A percentile compares a stretch with the other conserved stretches of the same genome.
Evolutionary conservation across 2,888 invertebrate genomes (phyloP).

Genomic region (Cremastinae sp.): DNA sequence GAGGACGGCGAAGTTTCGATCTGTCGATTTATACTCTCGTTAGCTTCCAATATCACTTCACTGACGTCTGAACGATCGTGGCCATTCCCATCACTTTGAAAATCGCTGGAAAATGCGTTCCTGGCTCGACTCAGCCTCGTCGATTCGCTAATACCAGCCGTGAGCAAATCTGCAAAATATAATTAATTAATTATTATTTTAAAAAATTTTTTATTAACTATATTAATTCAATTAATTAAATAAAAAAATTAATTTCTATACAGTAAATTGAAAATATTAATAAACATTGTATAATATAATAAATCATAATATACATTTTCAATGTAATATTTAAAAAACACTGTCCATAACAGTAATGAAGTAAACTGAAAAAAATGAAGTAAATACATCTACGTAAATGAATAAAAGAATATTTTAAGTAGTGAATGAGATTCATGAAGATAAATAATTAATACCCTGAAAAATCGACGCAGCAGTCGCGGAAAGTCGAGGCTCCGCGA

Average conservation of each 20-base stretch:
- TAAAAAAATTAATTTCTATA: too few species aligned
- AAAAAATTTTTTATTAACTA: too few species aligned
- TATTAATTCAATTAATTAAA: too few species aligned
- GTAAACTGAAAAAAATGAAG: too few species aligned
- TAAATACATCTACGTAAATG: neutral
- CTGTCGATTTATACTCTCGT: constrained; percentile 60
- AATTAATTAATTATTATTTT: too few species aligned
- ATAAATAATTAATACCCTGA: too few species aligned
- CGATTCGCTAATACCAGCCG: constrained; percentile 71
- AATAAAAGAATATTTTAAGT: neutral
- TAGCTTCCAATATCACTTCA: constrained; percentile 49
- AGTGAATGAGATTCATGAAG: neutral
- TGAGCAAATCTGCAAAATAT: constrained; percentile 50
- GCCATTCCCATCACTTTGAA: constrained; percentile 70
- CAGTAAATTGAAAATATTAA: too few species aligned
- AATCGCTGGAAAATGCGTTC: constrained; percentile 72
- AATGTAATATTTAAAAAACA: too few species aligned
- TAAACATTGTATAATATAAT: too few species aligned
- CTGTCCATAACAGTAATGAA: too few species aligned
- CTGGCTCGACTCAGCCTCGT: constrained; percentile 74
- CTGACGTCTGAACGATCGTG: constrained; percentile 66
- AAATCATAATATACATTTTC: too few species aligned
- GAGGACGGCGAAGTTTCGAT: constrained; percentile 56
- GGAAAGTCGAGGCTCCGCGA: constrained; percentile 68
- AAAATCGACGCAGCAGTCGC: constrained; percentile 73